A percentile compares a stretch with the other conserved stretches of the same genome.
These are phyloP conservation scores for Cephalopachus bancanus DNA, from an alignment of 2,797 vertebrate genomes.

Conservation along the genomic window DNA sequence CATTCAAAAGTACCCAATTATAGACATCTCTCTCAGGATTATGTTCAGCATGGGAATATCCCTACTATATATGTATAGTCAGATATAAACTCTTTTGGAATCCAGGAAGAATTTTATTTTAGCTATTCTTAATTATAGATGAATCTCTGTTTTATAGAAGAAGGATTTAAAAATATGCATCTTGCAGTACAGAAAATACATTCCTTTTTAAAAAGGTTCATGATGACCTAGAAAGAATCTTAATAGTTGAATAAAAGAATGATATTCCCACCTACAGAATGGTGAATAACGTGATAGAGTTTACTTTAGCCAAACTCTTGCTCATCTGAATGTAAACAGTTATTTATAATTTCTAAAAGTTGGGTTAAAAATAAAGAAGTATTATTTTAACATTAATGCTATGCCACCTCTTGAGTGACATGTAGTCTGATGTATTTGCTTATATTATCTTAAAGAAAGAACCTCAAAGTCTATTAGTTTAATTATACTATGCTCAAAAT, in stretches of 20 bases:
- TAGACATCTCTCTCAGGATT: not conserved
- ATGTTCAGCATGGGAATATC: not conserved
- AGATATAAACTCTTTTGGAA: constrained; percentile 20
- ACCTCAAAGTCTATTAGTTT: not conserved
- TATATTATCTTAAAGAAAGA: not conserved
- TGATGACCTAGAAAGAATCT: not conserved
- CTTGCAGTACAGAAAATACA: constrained; percentile 26
- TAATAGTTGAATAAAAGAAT: not conserved
- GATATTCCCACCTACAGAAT: not conserved
- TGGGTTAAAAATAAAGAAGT: not conserved
- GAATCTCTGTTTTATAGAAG: constrained; percentile 2
- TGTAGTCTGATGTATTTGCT: not conserved
- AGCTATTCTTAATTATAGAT: constrained; percentile 38
- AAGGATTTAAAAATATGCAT: not conserved
- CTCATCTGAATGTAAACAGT: not conserved
- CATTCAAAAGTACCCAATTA: not conserved
- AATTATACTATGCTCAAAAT: constrained; percentile 36
- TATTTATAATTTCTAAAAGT: constrained; percentile 25
- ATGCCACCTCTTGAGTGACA: not conserved
- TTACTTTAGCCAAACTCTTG: constrained; percentile 1
- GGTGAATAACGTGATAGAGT: not conserved
- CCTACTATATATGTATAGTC: not conserved
- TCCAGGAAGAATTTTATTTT: constrained; percentile 28
- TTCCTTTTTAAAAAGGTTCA: not conserved
- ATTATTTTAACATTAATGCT: constrained; percentile 32